Conservation (phyloP, 2,797 vertebrate genomes). For the Pseudocheirus occidentalis region DNA sequence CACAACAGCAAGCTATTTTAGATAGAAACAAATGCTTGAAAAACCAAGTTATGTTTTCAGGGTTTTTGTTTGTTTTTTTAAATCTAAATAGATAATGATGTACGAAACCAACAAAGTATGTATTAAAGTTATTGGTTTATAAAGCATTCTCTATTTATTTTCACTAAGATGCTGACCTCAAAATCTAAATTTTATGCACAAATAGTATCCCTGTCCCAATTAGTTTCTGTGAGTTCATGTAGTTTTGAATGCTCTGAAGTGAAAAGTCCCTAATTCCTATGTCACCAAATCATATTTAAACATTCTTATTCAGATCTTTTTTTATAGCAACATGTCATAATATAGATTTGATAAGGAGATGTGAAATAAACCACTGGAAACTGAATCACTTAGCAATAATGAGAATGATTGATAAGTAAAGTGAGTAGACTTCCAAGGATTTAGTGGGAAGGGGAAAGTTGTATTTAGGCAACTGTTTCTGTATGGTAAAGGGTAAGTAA, state of each 20-base stretch:
- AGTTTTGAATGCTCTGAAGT: neutral
- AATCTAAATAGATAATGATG: neutral
- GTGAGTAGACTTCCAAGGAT: neutral
- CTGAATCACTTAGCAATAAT: neutral
- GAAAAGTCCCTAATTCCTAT: neutral
- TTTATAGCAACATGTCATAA: neutral
- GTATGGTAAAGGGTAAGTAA: neutral
- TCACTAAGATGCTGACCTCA: conserved; percentile 7
- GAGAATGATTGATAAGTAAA: neutral
- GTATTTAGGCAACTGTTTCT: neutral
- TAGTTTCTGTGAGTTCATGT: neutral
- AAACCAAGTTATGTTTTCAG: neutral
- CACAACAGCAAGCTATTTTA: conserved; percentile 22
- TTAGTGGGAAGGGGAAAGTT: neutral
- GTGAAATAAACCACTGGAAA: neutral
- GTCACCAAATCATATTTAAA: neutral
- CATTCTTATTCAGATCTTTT: neutral
- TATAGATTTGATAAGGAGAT: neutral
- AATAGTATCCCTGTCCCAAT: neutral
- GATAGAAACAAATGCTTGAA: neutral
- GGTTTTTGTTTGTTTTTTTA: neutral
- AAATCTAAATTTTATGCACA: neutral
- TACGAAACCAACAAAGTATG: neutral
- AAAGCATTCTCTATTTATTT: neutral
- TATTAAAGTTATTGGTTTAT: neutral